A percentile compares a stretch with the other conserved stretches of the same genome.
phyloP scores from a whole-genome alignment of 2,113 vertebrate species.

The Cromileptes altivelis region DNA sequence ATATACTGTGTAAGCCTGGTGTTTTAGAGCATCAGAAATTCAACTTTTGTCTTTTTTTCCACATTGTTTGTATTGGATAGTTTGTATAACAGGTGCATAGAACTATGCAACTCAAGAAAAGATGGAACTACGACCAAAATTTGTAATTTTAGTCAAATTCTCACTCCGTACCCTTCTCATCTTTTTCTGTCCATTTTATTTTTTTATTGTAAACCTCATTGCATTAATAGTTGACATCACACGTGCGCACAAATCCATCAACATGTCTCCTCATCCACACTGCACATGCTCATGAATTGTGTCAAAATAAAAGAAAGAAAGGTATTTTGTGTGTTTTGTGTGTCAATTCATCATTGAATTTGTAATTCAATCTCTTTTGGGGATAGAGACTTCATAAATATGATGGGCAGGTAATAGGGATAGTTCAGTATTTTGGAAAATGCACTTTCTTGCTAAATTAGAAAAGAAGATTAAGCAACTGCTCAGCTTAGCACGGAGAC shows the following conservation, averaged over 20 bases:
- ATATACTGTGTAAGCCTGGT: neutral
- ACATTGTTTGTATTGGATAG: neutral
- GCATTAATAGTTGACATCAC: neutral
- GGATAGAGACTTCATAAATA: neutral
- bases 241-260: slow-evolving; percentile 2
- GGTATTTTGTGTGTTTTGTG: neutral
- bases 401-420: neutral
- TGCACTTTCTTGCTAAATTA: no score
- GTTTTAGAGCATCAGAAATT: slow-evolving; percentile 15
- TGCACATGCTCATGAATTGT: neutral
- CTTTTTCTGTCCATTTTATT: neutral
- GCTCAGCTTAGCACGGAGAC: no score
- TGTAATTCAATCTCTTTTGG: neutral
- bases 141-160: neutral
- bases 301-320: slow-evolving; percentile 26
- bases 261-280: neutral
- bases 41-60: neutral
- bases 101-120: neutral
- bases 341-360: neutral
- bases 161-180: neutral
- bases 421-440: no score
- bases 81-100: neutral
- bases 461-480: no score
- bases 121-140: neutral
- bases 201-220: slow-evolving; percentile 20